These are phyloP conservation scores for Theristicus caerulescens DNA, from an alignment of 2,113 vertebrate species.

Conservation along the genomic window DNA sequence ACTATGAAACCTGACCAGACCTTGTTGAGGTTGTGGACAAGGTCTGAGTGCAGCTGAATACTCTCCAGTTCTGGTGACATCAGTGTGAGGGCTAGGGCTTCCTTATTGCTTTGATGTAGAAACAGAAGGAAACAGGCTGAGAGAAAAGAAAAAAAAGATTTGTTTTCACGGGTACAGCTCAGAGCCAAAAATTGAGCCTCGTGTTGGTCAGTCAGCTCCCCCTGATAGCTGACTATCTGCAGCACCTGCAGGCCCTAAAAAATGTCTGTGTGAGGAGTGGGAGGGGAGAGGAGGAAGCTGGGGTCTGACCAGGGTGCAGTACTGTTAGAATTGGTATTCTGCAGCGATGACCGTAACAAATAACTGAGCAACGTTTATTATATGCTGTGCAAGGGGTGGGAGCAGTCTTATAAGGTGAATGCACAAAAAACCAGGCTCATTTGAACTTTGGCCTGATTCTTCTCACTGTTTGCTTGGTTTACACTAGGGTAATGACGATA, in stretches of 20 bases:
- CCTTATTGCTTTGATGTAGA: not conserved
- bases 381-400: not conserved
- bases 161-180: not conserved
- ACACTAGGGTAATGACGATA: not conserved
- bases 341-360: not conserved
- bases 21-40: not conserved
- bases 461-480: not conserved
- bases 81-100: not conserved
- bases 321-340: not conserved
- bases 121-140: not conserved
- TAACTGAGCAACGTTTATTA: not conserved
- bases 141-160: not conserved
- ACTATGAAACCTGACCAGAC: not conserved
- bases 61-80: not conserved
- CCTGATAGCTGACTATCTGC: not conserved
- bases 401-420: not conserved
- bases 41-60: not conserved
- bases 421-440: accelerated
- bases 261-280: not conserved
- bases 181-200: not conserved
- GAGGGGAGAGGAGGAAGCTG: not conserved
- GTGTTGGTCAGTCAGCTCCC: not conserved
- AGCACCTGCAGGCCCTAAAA: not conserved
- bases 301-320: not conserved
- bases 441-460: not conserved